Evolutionary conservation across 2,888 invertebrate species (phyloP).

Genomic region (Leptogaster cylindrica): DNA sequence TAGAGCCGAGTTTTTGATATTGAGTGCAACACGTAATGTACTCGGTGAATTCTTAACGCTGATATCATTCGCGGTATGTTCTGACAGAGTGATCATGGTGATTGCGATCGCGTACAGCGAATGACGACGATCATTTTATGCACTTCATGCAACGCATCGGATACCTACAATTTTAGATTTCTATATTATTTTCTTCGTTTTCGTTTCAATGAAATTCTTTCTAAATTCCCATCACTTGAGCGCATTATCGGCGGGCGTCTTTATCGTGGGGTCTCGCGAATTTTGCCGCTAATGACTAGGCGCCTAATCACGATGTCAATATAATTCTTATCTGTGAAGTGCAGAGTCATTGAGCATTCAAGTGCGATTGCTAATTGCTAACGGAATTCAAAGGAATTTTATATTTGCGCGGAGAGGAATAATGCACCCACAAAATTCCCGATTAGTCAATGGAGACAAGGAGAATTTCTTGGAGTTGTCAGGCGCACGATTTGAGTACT

Average conservation of each 20-base stretch:
- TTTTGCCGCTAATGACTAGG: neutral
- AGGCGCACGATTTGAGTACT: neutral
- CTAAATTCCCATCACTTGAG: neutral
- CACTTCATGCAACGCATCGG: neutral
- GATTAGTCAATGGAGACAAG: too few species aligned
- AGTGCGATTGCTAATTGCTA: neutral
- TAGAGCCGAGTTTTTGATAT: conserved; percentile 4
- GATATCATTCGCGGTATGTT: conserved; percentile 22
- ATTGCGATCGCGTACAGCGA: neutral
- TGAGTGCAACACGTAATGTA: conserved; percentile 18
- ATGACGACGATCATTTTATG: neutral
- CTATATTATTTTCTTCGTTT: too few species aligned
- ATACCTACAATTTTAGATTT: neutral
- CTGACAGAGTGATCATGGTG: conserved; percentile 14
- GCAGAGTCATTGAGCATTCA: neutral
- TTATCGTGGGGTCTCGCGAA: too few species aligned
- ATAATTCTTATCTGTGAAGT: neutral
- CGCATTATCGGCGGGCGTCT: too few species aligned
- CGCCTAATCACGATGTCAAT: neutral
- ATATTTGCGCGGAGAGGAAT: neutral
- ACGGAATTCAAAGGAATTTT: conserved; percentile 10
- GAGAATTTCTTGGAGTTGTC: too few species aligned
- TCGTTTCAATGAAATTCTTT: neutral
- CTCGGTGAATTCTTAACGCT: conserved; percentile 21
- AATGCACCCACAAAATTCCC: neutral